Evolutionary conservation across 64 coral and sea anemone species (phyloP), one percentile per base, ranked within the genome.

Genomic region (Dendrophyllia cribrosa): DNA sequence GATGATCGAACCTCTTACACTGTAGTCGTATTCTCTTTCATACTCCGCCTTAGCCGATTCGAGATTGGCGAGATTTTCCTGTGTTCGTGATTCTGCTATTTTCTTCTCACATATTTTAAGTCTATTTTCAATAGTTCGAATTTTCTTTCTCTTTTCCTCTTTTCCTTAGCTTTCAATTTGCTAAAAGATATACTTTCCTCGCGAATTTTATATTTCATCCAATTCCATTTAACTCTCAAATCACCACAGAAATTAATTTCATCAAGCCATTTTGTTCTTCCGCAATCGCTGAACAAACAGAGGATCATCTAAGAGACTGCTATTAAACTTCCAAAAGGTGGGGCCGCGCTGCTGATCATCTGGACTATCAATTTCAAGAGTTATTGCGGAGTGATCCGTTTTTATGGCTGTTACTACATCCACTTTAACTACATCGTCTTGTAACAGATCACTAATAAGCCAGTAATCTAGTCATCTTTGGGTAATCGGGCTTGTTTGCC

Each of bases 401-500:
- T 72, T 83, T 70, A 83, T 85, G 10, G 89, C 61, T 12, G 89
- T 69, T 21, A 82, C 47, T 5, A 91, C 82, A 4, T 91, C 19
- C 6, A 64, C 70, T 26, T 24, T 58, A 55, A 17, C 64, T 11
- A 91, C 53, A 9, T 79, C 88, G 0, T 90, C 76, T 80, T 90
- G 88, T 43, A 90, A 46, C 12, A 43, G 49, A 82, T 82, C 50
- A 59, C 89, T 91, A 34, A 91, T 83, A 14, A 91, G 59, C 77
- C 89, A 91, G 63, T 70, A 91, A 58, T 91, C 77, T 11, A 92
- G 60, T 17, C 89, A 69, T 75, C 79, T 92, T 85, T 85, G 79
- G 34, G 85, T 63, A 12, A 85, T 3, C 15, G 64, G 67, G 9
- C 56, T 83, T 61, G 75, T 92, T 85, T 74, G 89, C 53, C 89